Base-by-base conservation (phyloP, 2,888 invertebrate species). In the Timema cristinae region DNA sequence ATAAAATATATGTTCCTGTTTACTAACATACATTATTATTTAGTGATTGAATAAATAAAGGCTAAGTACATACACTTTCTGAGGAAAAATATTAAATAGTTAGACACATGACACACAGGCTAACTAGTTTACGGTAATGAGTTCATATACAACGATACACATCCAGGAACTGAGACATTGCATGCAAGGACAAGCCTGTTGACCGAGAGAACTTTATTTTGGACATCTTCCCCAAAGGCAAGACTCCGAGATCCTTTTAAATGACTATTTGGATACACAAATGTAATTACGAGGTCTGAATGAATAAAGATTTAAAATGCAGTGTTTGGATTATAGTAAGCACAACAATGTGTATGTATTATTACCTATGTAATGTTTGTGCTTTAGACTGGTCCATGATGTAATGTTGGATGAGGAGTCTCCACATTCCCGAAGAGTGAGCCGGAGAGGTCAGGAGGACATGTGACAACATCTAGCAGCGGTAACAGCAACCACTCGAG, bases 371-470 rank as follows among this genome's bases (percentile, higher is more conserved):
- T 71, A 73, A 72, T 75, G 73, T 32, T 32, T 32, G 32, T 32
- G 32, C 81, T 81, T 66, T 81, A 94, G 94, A 79, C 86, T 95
- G 81, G 93, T 94, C 81, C 94, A 93, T 84, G 91, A 91, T 87
- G 90, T 92, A 78, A 87, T 88, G 77, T 86, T 93, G 80, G 94
- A 94, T 78, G 92, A 91, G 75, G 92, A 91, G 75, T 92, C 92
- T 59, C 90, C 50, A 87, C 89, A 74, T 92, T 92, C 76, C 90
- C 92, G 78, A 91, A 91, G 81, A 90, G 89, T 80, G 90, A 89
- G 79, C 73, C 88, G 88, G 72, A 51, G 10, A 83, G 80, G 76
- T 32, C 32, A 4, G 32, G 32, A 32, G 32, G 32, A 32, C 32
- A 32, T 32, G 32, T 1, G 32, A 32, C 32, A 32, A 32, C 32